phyloP scores from a whole-genome alignment of 2,888 invertebrate genomes.

The Metalampra italica region DNA sequence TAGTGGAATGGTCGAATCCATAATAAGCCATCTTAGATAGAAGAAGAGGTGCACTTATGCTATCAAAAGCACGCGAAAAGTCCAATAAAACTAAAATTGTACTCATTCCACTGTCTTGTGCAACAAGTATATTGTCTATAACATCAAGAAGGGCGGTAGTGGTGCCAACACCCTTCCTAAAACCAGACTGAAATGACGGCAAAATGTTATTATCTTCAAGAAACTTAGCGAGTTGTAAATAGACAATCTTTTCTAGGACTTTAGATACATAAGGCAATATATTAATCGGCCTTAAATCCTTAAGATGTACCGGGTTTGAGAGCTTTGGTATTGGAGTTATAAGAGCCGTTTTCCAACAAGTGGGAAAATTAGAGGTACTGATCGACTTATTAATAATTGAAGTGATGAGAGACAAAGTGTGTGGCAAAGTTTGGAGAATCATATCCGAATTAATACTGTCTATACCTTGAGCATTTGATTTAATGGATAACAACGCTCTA shows the following conservation, averaged over 20 bases:
- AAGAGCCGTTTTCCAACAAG: not conserved
- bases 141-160: conserved; percentile 7
- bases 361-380: not conserved
- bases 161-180: conserved; percentile 5
- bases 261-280: conserved; percentile 10
- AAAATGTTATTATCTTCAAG: conserved; percentile 4
- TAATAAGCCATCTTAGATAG: not conserved
- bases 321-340: conserved; percentile 3
- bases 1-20: not conserved
- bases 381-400: not conserved
- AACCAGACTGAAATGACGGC: conserved; percentile 10
- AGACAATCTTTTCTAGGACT: conserved; percentile 12
- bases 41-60: not conserved
- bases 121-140: conserved; percentile 5
- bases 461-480: not conserved
- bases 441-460: not conserved
- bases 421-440: not conserved
- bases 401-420: not conserved
- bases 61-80: conserved; percentile 6
- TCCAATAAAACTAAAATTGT: conserved; percentile 5
- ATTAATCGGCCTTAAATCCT: conserved; percentile 10
- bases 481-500: not conserved
- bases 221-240: conserved; percentile 3
- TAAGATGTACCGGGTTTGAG: not conserved
- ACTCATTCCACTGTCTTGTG: conserved; percentile 1